Conservation (phyloP, 2,888 invertebrate genomes). For the Cerastoderma edule region DNA sequence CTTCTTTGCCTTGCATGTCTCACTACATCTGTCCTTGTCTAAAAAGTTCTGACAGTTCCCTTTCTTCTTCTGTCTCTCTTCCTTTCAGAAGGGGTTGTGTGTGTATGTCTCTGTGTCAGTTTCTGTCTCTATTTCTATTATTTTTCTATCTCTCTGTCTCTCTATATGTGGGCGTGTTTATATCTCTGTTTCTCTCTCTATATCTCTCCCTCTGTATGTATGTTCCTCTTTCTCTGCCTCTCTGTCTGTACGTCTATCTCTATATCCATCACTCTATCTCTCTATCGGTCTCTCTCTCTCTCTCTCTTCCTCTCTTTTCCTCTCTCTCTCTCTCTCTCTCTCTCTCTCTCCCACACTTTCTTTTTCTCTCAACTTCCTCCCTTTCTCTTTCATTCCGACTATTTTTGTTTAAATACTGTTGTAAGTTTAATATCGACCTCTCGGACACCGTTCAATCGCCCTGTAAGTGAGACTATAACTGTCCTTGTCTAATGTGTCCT, state of each 20-base stretch:
- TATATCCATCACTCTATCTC: background rate
- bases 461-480: too few species aligned
- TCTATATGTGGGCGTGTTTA: background rate
- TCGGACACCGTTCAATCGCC: too few species aligned
- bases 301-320: background rate
- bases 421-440: too few species aligned
- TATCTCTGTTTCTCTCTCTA: background rate
- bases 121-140: background rate
- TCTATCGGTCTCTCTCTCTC: background rate
- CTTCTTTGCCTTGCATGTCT: slow-evolving; percentile 2
- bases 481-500: too few species aligned
- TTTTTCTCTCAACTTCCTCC: too few species aligned
- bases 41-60: background rate
- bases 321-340: background rate
- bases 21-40: background rate
- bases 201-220: background rate
- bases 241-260: background rate
- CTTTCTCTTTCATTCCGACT: too few species aligned
- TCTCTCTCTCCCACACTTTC: background rate
- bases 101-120: background rate
- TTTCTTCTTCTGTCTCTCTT: background rate
- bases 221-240: background rate
- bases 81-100: background rate
- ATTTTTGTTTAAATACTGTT: too few species aligned
- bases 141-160: background rate